phyloP scores from a whole-genome alignment of 1,140 invertebrate species.

The Brachionus asplanchnoidis region DNA sequence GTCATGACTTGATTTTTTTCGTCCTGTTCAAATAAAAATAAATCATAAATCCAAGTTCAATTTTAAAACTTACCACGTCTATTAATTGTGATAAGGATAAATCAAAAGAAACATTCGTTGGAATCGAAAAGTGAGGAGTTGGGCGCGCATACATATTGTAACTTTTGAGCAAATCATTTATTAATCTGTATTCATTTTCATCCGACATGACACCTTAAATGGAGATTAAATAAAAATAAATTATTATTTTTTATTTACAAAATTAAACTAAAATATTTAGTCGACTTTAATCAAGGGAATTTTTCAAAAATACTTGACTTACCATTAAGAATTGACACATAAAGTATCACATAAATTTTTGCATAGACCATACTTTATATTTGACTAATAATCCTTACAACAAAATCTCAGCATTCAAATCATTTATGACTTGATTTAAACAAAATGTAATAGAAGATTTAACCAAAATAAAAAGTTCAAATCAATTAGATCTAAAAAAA shows the following conservation, averaged over 20 bases:
- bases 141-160: constrained; percentile 36
- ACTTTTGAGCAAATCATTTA: background rate
- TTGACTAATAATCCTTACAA: background rate
- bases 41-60: background rate
- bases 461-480: background rate
- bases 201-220: constrained; percentile 7
- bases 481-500: background rate
- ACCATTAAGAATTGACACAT: background rate
- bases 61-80: constrained; percentile 63
- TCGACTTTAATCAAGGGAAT: no score
- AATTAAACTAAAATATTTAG: no score
- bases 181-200: constrained; percentile 29
- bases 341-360: background rate
- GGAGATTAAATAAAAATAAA: background rate
- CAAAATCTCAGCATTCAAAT: background rate
- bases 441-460: no score
- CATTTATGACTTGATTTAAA: background rate
- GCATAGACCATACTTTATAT: background rate
- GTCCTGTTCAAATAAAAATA: constrained; percentile 6
- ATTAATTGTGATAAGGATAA: constrained; percentile 75
- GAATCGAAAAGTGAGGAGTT: background rate
- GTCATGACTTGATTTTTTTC: constrained; percentile 42
- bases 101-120: constrained; percentile 66
- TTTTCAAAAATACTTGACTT: background rate
- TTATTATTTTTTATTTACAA: background rate